Base-by-base conservation (phyloP, 2,113 vertebrate genomes). In the Notarius lentiginosus region DNA sequence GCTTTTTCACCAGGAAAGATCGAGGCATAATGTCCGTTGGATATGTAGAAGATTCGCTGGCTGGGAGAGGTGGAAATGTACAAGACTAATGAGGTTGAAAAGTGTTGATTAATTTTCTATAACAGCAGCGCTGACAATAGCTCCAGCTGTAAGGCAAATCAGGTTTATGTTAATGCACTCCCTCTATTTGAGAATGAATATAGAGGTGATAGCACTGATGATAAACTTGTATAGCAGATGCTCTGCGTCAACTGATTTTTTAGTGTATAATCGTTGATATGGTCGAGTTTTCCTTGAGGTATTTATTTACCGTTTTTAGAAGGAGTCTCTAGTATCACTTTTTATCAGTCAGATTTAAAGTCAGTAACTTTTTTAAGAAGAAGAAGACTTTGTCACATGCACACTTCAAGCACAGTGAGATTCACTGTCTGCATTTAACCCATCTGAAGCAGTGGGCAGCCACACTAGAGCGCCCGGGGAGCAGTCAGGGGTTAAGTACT, bases 1-100 rank as follows among this genome's bases (percentile, higher is more conserved):
- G 68, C 66, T 80, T 89, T 85, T 89, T 95, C 73, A 95, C 94
- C 91, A 95, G 84, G 87, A 95, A 95, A 1, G 95, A 95, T 24
- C 95, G 94, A 86, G 95, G 95, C 95, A 95, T 95, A 17, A 20
- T 82, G 82, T 56, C 55, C 41, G 41, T 41, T 41, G 47, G 22
- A 41, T 1, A 56, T 2, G 17, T 7, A 58, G 75, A 4, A 58
- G 5, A 41, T 18, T 11, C 5, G 5, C 56, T 47, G 7, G 20
- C 1, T 30, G 47, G 79, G 20, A 81, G 22, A 41, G 7, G 27
- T 79, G 27, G 27, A 84, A 15, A 72, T 27, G 22, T 51, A 41
- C 41, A 41, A 51, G 4, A 20, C 49, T 27, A 72, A 58, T 70
- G 11, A 56, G n/a, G n/a, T 77, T 53, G 17, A 11, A 27, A 77